Percentiles rank a stretch among this genome's conserved stretches.
phyloP scores from a whole-genome alignment of 1,140 invertebrate species.

The Drosophila chauvacae region DNA sequence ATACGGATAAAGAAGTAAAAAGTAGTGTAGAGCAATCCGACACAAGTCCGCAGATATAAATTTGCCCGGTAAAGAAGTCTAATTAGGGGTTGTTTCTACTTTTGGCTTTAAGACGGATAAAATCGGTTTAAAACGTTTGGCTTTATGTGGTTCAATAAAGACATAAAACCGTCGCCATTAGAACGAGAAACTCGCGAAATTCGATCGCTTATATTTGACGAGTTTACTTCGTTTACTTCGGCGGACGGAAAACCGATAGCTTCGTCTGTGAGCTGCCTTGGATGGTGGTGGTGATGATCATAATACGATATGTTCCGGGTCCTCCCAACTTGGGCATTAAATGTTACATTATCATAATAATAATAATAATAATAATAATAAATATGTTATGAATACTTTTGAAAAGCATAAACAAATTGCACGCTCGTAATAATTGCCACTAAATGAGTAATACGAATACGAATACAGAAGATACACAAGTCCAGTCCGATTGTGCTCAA shows the following conservation, averaged over 20 bases:
- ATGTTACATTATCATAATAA: constrained; percentile 48
- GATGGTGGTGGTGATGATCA: constrained; percentile 48
- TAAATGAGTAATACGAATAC: constrained; percentile 59
- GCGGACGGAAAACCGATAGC: constrained; percentile 4
- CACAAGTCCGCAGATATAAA: not conserved
- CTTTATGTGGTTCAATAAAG: too few relatives aligned
- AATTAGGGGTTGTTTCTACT: too few relatives aligned
- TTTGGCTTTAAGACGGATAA: too few relatives aligned
- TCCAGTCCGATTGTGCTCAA: constrained; percentile 44
- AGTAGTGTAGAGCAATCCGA: constrained; percentile 19
- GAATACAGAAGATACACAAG: constrained; percentile 46
- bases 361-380: constrained; percentile 46
- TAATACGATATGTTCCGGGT: constrained; percentile 75
- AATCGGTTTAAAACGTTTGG: too few relatives aligned
- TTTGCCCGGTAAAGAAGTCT: not conserved
- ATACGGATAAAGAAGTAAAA: constrained; percentile 40
- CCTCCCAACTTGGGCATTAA: constrained; percentile 38
- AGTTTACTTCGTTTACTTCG: not conserved
- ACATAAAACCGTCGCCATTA: too few relatives aligned
- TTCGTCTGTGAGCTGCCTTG: constrained; percentile 8
- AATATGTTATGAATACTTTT: constrained; percentile 80
- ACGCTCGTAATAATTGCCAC: constrained; percentile 75
- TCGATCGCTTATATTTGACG: not conserved
- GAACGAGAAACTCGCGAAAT: too few relatives aligned
- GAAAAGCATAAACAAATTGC: constrained; percentile 81